A percentile compares a stretch with the other conserved stretches of the same genome.
These are phyloP conservation scores for Cylindroiulus punctatus DNA, from an alignment of 2,888 invertebrate genomes.

Conservation along the genomic window DNA sequence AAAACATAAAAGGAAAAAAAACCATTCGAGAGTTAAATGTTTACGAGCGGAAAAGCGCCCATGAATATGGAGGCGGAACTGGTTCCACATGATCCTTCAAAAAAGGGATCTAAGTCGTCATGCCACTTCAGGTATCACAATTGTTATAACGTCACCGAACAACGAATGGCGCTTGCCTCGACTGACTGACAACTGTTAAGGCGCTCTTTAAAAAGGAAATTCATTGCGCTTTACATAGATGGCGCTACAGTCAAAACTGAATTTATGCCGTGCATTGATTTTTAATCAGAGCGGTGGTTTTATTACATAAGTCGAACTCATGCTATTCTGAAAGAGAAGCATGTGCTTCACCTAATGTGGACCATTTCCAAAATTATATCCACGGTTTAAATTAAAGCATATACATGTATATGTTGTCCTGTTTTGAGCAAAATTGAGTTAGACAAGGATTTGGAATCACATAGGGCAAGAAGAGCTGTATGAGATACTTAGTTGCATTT, in stretches of 20 bases:
- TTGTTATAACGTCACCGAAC: background rate
- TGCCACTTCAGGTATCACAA: constrained; percentile 3
- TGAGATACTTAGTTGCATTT: too few relatives aligned
- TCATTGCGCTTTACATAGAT: background rate
- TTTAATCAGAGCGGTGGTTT: too few relatives aligned
- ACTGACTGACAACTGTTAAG: background rate
- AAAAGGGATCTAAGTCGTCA: background rate
- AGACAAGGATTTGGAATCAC: too few relatives aligned
- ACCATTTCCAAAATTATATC: too few relatives aligned
- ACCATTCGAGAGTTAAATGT: background rate
- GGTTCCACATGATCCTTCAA: background rate
- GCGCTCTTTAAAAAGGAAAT: background rate
- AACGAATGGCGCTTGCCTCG: background rate
- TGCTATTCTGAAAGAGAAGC: background rate
- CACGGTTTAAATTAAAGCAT: too few relatives aligned
- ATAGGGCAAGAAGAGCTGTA: too few relatives aligned
- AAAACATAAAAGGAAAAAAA: constrained; percentile 39
- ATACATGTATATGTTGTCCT: too few relatives aligned
- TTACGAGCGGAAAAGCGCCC: constrained; percentile 25
- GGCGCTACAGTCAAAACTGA: background rate
- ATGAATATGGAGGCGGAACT: constrained; percentile 35
- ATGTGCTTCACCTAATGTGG: too few relatives aligned
- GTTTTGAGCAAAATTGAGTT: too few relatives aligned
- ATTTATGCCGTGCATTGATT: background rate
- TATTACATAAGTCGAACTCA: background rate